A percentile compares a stretch with the other conserved stretches of the same genome.
These are phyloP conservation scores for Craterocephalus amniculus DNA, from an alignment of 2,797 vertebrate species.

Conservation along the genomic window DNA sequence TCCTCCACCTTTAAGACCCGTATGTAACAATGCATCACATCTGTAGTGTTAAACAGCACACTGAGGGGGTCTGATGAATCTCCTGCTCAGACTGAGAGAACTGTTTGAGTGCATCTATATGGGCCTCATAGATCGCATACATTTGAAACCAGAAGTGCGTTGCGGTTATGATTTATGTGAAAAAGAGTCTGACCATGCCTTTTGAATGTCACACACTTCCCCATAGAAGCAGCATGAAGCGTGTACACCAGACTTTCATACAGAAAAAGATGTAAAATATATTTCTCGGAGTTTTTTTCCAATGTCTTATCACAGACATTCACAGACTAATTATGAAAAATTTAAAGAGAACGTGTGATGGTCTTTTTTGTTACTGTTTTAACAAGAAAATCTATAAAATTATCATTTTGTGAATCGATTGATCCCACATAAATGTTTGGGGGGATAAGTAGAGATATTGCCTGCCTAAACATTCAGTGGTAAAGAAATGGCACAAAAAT, in stretches of 20 bases:
- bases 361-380: no score
- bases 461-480: no score
- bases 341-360: no score
- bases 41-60: conserved; percentile 29
- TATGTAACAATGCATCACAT: background rate
- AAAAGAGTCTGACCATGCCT: conserved; percentile 8
- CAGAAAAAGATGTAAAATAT: no score
- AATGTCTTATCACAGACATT: no score
- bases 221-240: conserved; percentile 12
- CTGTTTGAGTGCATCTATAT: background rate
- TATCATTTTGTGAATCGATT: no score
- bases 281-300: no score
- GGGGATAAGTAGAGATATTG: no score
- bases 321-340: no score
- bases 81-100: background rate
- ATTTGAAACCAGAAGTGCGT: conserved; percentile 1
- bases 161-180: conserved; percentile 13
- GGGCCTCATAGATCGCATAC: conserved; percentile 1
- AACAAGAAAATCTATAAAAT: no score
- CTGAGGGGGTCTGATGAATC: conserved; percentile 18
- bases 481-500: no score
- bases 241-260: conserved; percentile 5
- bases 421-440: no score
- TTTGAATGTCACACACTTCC: conserved; percentile 34
- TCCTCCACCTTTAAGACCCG: background rate